Evolutionary conservation across 35 echinoderm and acorn worm species (phyloP).

Genomic region (Acanthaster planci): DNA sequence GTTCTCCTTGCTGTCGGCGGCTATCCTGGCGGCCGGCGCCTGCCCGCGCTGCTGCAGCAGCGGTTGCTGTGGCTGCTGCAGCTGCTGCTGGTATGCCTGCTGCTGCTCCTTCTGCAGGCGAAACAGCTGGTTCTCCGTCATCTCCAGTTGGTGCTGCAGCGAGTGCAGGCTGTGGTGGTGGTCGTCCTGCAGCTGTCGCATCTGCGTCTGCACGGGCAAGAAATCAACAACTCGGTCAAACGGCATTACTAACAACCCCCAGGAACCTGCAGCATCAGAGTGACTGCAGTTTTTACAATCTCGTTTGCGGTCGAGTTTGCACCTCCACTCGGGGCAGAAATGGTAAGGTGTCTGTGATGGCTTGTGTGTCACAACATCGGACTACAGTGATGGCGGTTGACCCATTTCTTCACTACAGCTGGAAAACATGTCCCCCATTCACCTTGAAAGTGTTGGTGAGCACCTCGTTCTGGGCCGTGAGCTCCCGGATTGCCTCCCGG

Average conservation of each 20-base stretch:
- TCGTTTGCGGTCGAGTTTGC: no score
- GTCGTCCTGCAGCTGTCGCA: constrained; percentile 72
- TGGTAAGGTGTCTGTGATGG: no score
- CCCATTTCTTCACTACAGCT: no score
- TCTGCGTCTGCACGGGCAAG: constrained; percentile 52
- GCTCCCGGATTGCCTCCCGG: constrained; percentile 83
- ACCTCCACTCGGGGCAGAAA: no score
- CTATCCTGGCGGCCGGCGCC: constrained; percentile 16
- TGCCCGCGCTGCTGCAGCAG: not conserved
- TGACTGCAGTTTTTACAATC: no score
- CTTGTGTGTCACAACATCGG: no score
- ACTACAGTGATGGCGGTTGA: no score
- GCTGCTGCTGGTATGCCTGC: constrained; percentile 20
- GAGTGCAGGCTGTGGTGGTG: constrained; percentile 65
- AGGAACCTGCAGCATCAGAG: no score
- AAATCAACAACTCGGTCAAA: no score
- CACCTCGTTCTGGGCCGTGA: constrained; percentile 85
- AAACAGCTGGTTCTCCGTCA: constrained; percentile 84
- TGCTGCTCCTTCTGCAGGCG: constrained; percentile 75
- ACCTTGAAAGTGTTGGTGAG: constrained; percentile 90
- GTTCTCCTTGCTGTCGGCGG: constrained; percentile 38
- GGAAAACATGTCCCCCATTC: no score
- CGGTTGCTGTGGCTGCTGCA: not conserved
- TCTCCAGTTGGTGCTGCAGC: constrained; percentile 85
- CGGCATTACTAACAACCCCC: no score